Percentiles rank a stretch among this genome's conserved stretches.
Conservation (phyloP, 2,113 vertebrate species). For the Psophia crepitans region DNA sequence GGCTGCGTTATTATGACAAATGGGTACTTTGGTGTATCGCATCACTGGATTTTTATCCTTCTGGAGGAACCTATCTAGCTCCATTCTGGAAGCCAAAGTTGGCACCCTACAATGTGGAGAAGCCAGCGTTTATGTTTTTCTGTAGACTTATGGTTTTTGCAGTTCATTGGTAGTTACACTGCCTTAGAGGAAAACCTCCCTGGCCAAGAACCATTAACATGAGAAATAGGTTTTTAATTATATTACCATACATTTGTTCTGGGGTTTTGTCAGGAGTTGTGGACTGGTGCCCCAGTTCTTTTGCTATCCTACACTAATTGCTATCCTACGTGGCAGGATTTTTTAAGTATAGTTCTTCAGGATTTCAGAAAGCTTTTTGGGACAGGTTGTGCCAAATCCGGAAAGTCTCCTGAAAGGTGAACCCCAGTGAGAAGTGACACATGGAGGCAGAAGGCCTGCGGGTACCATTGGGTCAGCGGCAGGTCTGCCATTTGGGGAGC, state of each 20-base stretch:
- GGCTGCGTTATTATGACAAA: not conserved
- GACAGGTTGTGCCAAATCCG: not conserved
- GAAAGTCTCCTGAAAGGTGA: not conserved
- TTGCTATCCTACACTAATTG: not conserved
- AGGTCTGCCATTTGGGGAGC: not conserved
- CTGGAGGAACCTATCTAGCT: not conserved
- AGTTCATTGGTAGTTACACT: not conserved
- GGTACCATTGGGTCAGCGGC: not conserved
- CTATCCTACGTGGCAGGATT: not conserved
- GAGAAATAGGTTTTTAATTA: not conserved
- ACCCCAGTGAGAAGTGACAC: rapidly evolving
- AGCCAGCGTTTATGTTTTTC: not conserved
- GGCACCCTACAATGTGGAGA: not conserved
- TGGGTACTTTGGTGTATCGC: not conserved
- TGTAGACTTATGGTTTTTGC: not conserved
- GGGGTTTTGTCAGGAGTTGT: not conserved
- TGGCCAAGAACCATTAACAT: not conserved
- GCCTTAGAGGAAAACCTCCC: not conserved
- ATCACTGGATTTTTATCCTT: not conserved
- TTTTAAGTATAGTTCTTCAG: not conserved
- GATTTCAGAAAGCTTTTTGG: not conserved
- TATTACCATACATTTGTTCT: not conserved
- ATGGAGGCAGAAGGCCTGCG: not conserved
- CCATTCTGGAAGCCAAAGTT: not conserved
- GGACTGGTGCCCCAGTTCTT: not conserved